Percentiles rank a stretch among this genome's conserved stretches.
Conservation (phyloP, 2,888 invertebrate genomes). For the Bruchidius siliquastri region DNA sequence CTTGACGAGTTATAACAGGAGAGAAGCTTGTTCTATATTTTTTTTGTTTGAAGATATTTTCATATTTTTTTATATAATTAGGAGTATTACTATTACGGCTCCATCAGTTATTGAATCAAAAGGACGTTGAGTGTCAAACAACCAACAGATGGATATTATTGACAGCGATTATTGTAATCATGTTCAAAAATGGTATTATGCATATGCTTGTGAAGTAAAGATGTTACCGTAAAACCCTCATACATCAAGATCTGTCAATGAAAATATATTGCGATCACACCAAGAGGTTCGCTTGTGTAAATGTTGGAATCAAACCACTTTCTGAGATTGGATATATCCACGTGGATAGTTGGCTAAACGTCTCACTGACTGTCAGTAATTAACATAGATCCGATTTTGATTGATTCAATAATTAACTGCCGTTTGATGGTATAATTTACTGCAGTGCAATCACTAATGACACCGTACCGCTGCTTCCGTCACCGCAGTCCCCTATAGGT, state of each 20-base stretch:
- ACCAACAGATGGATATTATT: too few species aligned
- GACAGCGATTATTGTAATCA: too few species aligned
- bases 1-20: too few species aligned
- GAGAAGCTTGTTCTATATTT: too few species aligned
- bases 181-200: too few species aligned
- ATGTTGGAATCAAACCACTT: neutral
- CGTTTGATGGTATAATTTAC: neutral
- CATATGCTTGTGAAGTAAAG: too few species aligned
- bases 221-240: too few species aligned
- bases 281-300: neutral
- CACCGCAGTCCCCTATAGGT: neutral
- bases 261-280: neutral
- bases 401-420: neutral
- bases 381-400: neutral
- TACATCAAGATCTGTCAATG: neutral
- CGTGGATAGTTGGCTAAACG: neutral
- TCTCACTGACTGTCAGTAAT: neutral
- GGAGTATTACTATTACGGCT: too few species aligned
- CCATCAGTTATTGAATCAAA: too few species aligned
- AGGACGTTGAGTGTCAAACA: too few species aligned
- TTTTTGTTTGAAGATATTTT: too few species aligned
- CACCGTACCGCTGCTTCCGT: neutral
- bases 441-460: neutral
- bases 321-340: neutral
- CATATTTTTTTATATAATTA: too few species aligned